Evolutionary conservation across 2,113 vertebrate genomes (phyloP), one percentile per base, ranked within the genome.

Genomic region (Anhinga rufa): DNA sequence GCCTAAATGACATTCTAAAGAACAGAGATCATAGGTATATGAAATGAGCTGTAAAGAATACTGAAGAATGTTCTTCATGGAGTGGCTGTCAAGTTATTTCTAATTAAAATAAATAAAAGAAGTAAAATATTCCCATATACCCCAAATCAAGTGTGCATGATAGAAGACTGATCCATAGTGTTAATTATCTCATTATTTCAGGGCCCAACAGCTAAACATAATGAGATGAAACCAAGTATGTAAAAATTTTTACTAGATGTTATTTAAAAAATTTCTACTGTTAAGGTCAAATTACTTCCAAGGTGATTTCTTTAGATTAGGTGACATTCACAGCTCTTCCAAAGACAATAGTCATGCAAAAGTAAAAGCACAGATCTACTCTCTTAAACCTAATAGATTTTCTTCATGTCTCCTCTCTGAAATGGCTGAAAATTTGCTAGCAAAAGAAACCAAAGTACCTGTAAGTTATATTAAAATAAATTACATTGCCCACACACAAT

Each of bases 31-130:
- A 60, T 10, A 71, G 26, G 46, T 74, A 69, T 48, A 82, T 58
- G 10, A 92, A 92, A 85, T 28, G 34, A 89, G 34, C 14, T 89
- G n/a, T 40, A 85, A 93, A 82, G 42, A 82, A 54, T 49, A 38
- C 17, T 71, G 26, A 94, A 89, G 18, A 93, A 77, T 64, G 17
- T 49, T 87, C 40, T 64, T 87, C 72, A 88, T 44, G 36, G 31
- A 62, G 40, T 49, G 46, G 14, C 9, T 82, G 16, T 92, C 70
- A 86, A 46, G 21, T 46, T 70, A 54, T 77, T 88, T 93, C 38
- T 88, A 84, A 91, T 95, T 76, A 68, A 93, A 95, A 81, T 88
- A 82, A 94, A 76, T 40, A 96, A 83, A 77, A 49, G 3, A 93
- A 88, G 10, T 57, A 42, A 86, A 87, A 82, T 81, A 62, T 68